Conservation (phyloP, 2,113 vertebrate species). For the Oncorhynchus mykiss region DNA sequence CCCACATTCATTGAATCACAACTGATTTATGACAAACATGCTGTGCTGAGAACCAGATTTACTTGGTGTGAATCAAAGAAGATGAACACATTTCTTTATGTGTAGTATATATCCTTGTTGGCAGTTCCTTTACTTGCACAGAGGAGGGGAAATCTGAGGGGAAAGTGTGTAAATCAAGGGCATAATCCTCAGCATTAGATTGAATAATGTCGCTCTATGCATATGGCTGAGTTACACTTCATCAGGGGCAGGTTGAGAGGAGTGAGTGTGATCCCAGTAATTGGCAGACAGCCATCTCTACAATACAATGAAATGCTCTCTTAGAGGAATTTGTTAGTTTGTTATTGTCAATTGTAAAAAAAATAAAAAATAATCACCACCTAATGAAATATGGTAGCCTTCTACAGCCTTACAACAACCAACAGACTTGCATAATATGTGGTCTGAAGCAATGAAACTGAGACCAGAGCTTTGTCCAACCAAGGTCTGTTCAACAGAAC, state of each 20-base stretch:
- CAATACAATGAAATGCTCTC: neutral
- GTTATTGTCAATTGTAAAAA: no score
- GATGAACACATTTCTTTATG: no score
- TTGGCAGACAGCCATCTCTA: neutral
- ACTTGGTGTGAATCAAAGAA: no score
- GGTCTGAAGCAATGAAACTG: neutral
- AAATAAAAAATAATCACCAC: no score
- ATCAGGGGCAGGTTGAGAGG: neutral
- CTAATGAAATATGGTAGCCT: no score
- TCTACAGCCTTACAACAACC: neutral
- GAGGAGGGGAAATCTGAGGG: neutral
- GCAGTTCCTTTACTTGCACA: neutral
- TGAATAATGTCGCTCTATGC: neutral
- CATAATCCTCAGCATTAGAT: neutral
- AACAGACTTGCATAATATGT: neutral
- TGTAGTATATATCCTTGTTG: neutral
- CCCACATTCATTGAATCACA: neutral
- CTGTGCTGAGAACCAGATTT: neutral
- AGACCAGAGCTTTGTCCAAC: neutral
- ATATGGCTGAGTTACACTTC: neutral
- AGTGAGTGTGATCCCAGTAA: neutral
- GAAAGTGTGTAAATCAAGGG: neutral
- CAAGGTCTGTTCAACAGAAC: no score
- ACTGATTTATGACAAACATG: neutral
- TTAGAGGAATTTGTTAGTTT: neutral